Percentiles rank a stretch among this genome's conserved stretches.
These are phyloP conservation scores for Oncorhynchus mykiss DNA, from an alignment of 2,113 vertebrate genomes.

Conservation along the genomic window DNA sequence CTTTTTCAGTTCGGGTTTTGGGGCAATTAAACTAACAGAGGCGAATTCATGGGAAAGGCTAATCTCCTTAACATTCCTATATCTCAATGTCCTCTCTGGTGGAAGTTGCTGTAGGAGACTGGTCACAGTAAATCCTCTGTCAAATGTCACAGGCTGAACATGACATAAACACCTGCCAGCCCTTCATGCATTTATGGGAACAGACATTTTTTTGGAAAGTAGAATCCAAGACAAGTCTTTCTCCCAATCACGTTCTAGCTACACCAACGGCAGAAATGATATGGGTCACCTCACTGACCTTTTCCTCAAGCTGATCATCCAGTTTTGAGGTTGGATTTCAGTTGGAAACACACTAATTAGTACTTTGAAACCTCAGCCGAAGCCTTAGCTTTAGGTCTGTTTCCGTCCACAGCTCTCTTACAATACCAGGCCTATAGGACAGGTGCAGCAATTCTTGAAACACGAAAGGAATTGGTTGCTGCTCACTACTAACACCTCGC, in stretches of 20 bases:
- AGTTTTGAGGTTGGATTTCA: conserved; percentile 35
- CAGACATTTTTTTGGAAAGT: conserved; percentile 17
- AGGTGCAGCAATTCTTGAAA: background rate
- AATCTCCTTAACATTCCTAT: background rate
- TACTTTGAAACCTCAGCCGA: background rate
- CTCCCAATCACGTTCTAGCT: conserved; percentile 16
- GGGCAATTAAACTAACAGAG: background rate
- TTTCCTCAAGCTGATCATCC: conserved; percentile 10
- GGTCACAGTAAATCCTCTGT: background rate
- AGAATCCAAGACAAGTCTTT: conserved; percentile 8
- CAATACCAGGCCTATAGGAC: background rate
- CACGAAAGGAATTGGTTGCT: conserved; percentile 8
- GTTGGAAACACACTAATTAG: background rate
- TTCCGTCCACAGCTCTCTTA: background rate
- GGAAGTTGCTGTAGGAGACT: background rate
- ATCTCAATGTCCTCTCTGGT: background rate
- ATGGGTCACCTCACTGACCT: conserved; percentile 28
- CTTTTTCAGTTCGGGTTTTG: background rate
- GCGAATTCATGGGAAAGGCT: background rate
- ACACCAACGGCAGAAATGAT: conserved; percentile 28
- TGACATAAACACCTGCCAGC: conserved; percentile 7
- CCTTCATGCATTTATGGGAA: background rate
- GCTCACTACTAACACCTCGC: conserved; percentile 46
- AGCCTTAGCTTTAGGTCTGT: background rate
- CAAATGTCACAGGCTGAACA: conserved; percentile 21